Base-by-base conservation (phyloP, 2,797 vertebrate species). In the Coranthus polyacanthus region DNA sequence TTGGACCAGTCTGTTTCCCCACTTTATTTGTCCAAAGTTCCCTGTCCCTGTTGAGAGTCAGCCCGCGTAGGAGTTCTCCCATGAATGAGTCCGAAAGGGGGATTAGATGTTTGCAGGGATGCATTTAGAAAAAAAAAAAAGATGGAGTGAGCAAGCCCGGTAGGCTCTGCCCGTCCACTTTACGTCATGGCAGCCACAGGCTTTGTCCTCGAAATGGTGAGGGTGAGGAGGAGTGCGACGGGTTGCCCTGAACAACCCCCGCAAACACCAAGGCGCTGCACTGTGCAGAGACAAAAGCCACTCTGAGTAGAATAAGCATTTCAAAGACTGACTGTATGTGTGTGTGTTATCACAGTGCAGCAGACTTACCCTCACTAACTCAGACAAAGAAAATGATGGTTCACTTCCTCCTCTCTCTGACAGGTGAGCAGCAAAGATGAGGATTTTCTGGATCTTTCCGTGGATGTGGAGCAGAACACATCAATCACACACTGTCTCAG, bases 341-440 rank as follows among this genome's bases (percentile, higher is more conserved):
- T 18, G 29, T 47, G 58, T 17, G 43, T 49, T 56, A n/a, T n/a
- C n/a, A 29, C 68, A 67, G 39, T 45, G 16, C 53, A 46, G 58
- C 61, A 46, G 61, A 26, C 6, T 49, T 62, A 43, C 61, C 62
- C 20, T 74, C 51, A 20, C 47, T 52, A 69, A 61, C 42, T 68
- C 55, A 45, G 45, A 38, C 29, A 34, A 46, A 66, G 15, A 46
- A 66, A 71, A 47, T 18, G 5, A 57, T 22, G 13, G 45, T 29
- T 18, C 0, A 24, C 34, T 74, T 79, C 62, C 72, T 82, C 51
- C 56, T 64, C 68, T 89, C 63, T 86, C 15, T 67, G 79, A 72
- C 90, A 99, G 97, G 96, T 99, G 82, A 99, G 97, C 94, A 99
- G 97, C 92, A 99, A 99, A 95, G 97, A 99, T 77, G 97, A 98